A percentile compares a stretch with the other conserved stretches of the same genome.
Evolutionary conservation across 2,113 vertebrate genomes (phyloP).

Genomic region (Hemicordylus capensis): DNA sequence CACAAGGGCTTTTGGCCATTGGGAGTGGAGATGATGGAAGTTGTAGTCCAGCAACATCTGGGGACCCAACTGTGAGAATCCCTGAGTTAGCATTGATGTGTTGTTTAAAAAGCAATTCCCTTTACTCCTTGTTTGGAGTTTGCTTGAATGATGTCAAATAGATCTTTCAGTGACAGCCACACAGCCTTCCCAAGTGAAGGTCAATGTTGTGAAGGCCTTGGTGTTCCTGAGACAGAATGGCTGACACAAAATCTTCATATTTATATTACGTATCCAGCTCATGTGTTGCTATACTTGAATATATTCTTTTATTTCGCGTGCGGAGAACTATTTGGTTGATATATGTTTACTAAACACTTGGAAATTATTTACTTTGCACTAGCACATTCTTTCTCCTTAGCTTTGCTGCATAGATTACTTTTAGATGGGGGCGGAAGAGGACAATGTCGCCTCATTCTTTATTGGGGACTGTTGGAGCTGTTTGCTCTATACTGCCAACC

Average conservation of each 20-base stretch:
- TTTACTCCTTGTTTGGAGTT: not conserved
- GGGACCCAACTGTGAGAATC: too few species aligned
- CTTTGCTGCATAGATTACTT: slow-evolving; percentile 59
- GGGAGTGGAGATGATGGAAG: too few species aligned
- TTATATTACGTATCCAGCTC: accelerated
- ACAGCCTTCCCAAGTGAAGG: not conserved
- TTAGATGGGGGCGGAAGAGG: slow-evolving; percentile 8
- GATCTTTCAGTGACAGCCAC: not conserved
- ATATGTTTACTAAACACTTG: slow-evolving; percentile 60
- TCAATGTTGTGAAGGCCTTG: not conserved
- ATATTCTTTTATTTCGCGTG: slow-evolving; percentile 15
- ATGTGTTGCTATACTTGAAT: not conserved
- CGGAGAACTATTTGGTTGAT: slow-evolving; percentile 41
- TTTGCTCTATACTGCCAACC: slow-evolving; percentile 49
- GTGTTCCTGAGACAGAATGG: accelerated
- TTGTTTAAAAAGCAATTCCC: not conserved
- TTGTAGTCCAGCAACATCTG: too few species aligned
- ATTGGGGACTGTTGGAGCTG: slow-evolving; percentile 17
- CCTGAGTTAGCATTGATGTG: too few species aligned
- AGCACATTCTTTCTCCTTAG: slow-evolving; percentile 45
- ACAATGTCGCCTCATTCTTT: slow-evolving; percentile 31
- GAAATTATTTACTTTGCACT: slow-evolving; percentile 51
- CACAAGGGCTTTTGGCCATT: too few species aligned
- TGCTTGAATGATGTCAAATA: not conserved
- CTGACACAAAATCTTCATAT: not conserved